Conservation (phyloP, 2,888 invertebrate genomes). For the Danaus chrysippus region DNA sequence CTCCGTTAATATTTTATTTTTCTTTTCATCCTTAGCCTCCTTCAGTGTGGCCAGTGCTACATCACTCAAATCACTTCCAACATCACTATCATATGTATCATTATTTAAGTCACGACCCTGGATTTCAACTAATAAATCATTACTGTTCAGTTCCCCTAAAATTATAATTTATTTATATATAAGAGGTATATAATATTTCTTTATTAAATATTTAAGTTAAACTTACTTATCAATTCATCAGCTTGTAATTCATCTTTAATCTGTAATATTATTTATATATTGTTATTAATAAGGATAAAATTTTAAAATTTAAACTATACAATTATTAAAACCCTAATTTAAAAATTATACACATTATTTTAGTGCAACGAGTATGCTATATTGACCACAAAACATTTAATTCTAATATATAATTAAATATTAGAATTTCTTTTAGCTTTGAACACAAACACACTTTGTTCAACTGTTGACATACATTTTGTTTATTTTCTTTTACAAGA, state of each 20-base stretch:
- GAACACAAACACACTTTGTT: too few species aligned
- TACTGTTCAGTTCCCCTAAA: conserved; percentile 52
- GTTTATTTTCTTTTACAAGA: too few species aligned
- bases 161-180: conserved; percentile 13
- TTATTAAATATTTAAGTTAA: conserved; percentile 19
- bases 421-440: too few species aligned
- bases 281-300: background rate
- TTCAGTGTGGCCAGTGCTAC: conserved; percentile 60
- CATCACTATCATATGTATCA: conserved; percentile 35
- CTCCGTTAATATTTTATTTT: conserved; percentile 44
- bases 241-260: conserved; percentile 65
- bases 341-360: too few species aligned
- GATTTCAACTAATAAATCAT: conserved; percentile 44
- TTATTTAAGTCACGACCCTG: conserved; percentile 38
- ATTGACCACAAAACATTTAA: too few species aligned
- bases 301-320: background rate
- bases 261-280: conserved; percentile 41
- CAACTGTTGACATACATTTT: too few species aligned
- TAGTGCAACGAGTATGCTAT: too few species aligned
- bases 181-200: conserved; percentile 1
- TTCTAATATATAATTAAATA: too few species aligned
- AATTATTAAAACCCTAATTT: background rate
- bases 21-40: conserved; percentile 49
- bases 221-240: conserved; percentile 66
- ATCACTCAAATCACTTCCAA: conserved; percentile 52